Conservation (phyloP, 2,888 invertebrate species). For the Synergus laeviventris region DNA sequence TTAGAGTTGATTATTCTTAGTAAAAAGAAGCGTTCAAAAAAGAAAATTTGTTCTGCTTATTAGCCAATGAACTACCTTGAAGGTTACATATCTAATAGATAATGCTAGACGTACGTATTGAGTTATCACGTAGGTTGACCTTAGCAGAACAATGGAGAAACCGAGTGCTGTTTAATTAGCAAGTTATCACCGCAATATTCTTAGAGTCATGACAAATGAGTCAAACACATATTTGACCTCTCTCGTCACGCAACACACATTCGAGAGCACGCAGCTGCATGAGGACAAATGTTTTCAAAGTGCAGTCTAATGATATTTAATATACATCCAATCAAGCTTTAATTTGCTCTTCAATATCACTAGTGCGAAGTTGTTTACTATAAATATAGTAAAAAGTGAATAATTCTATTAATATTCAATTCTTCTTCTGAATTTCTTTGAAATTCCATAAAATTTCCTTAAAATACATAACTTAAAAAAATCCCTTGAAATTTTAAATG, state of each 20-base stretch:
- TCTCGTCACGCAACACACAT: neutral
- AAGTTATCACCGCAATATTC: slow-evolving; percentile 27
- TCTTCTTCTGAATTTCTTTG: too few relatives aligned
- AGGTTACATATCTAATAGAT: slow-evolving; percentile 22
- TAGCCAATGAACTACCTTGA: neutral
- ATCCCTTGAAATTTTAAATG: too few relatives aligned
- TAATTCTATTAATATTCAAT: too few relatives aligned
- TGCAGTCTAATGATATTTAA: neutral
- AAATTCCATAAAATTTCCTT: too few relatives aligned
- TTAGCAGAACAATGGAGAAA: slow-evolving; percentile 9
- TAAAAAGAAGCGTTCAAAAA: neutral
- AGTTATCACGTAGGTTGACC: slow-evolving; percentile 18
- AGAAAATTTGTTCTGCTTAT: neutral
- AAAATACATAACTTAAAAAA: too few relatives aligned
- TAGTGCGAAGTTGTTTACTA: too few relatives aligned
- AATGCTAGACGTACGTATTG: too few relatives aligned
- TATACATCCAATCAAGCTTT: neutral
- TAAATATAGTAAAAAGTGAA: too few relatives aligned
- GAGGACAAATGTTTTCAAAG: neutral
- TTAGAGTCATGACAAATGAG: slow-evolving; percentile 11
- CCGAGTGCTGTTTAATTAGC: neutral
- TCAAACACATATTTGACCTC: neutral
- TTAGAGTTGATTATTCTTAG: too few relatives aligned
- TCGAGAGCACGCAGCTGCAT: neutral
- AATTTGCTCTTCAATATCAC: neutral